Base-by-base conservation (phyloP, 2,797 vertebrate genomes). In the Aplochiton taeniatus region DNA sequence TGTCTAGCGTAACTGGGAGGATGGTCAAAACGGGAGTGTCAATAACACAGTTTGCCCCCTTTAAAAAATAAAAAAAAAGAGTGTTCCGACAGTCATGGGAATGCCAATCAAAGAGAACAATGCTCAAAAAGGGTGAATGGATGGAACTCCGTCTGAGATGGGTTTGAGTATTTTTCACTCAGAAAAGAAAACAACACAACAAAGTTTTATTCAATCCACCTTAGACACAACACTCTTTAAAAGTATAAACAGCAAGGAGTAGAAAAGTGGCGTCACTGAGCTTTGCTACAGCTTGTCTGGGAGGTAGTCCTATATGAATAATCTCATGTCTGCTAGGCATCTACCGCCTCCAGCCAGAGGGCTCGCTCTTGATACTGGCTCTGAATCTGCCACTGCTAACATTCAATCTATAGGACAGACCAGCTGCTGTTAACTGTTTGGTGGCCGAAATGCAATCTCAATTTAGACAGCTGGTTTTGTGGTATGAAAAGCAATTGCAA, bases 261-360 rank as follows among this genome's bases (percentile, higher is more conserved):
- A 31, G 31, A 31, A 12, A 20, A 64, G 46, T 20, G 42, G 18
- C 68, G 47, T 74, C 18, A 43, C 53, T 47, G 48, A 66, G 66
- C 4, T 55, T 75, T 63, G 61, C 48, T 76, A 41, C 47, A 52
- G 8, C 65, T 62, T 12, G 77, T 68, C 67, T 43, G 16, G 63
- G 43, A 62, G 42, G 43, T 11, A 12, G 14, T 7, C n/a, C 14
- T 41, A 13, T 48, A 8, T 42, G 17, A 44, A 31, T 51, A 53
- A 54, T 31, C 16, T 41, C 41, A 14, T 58, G 45, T 12, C 47
- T 57, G 45, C 14, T 43, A 45, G 46, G 44, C 46, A 50, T n/a
- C 16, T 41, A 9, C n/a, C 31, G 17, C 16, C 16, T 8, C 6
- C 7, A 11, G 51, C 42, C 50, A n/a, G 18, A 16, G 18, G 62